A percentile compares a stretch with the other conserved stretches of the same genome.
Evolutionary conservation across 2,797 vertebrate species (phyloP).

Genomic region (Phoebastria nigripes): DNA sequence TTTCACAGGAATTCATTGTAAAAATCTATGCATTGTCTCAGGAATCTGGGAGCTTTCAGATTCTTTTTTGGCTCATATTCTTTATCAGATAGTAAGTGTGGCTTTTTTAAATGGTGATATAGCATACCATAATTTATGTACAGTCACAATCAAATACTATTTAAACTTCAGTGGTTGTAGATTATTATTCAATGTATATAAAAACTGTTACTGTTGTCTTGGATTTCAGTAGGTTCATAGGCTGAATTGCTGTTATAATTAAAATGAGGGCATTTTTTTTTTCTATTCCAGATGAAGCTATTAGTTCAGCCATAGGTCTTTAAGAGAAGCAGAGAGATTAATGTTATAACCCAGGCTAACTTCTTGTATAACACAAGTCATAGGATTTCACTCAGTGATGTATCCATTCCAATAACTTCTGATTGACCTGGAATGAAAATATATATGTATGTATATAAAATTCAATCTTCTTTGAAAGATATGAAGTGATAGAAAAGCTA

Average conservation of each 20-base stretch:
- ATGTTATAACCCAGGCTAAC: background rate
- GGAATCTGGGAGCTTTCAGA: background rate
- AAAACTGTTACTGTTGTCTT: background rate
- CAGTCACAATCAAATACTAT: background rate
- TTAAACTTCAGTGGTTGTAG: background rate
- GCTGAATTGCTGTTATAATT: background rate
- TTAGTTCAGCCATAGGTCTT: background rate
- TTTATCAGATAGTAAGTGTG: background rate
- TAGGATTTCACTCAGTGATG: background rate
- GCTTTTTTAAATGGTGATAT: background rate
- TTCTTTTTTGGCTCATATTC: background rate
- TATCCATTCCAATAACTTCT: background rate
- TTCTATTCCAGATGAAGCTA: background rate
- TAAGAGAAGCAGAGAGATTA: background rate
- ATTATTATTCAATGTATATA: background rate
- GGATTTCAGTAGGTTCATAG: background rate
- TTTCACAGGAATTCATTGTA: background rate
- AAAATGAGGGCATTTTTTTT: background rate
- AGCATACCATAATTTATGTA: background rate
- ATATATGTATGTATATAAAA: background rate
- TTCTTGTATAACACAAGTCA: background rate
- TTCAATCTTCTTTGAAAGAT: conserved; percentile 27
- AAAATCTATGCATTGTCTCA: background rate
- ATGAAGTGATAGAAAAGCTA: conserved; percentile 19
- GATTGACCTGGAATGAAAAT: conserved; percentile 7